phyloP scores from a whole-genome alignment of 2,113 vertebrate genomes.

The Eulacestoma nigropectus region DNA sequence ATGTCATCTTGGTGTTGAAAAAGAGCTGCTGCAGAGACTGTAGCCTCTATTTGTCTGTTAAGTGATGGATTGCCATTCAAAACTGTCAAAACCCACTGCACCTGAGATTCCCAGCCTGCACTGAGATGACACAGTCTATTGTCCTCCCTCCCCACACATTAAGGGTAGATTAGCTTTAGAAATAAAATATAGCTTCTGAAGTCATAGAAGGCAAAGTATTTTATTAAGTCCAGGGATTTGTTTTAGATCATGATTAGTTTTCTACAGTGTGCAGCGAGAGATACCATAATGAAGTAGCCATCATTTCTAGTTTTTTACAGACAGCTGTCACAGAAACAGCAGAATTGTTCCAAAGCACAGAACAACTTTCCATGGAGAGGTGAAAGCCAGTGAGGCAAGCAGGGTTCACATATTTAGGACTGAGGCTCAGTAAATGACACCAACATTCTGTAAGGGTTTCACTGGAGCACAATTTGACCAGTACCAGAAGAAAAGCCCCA shows the following conservation, averaged over 20 bases:
- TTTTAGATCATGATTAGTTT: neutral
- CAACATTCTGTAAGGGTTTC: neutral
- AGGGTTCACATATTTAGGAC: neutral
- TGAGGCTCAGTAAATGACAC: neutral
- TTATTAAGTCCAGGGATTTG: neutral
- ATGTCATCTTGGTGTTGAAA: neutral
- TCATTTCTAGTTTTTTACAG: neutral
- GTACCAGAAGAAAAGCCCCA: neutral
- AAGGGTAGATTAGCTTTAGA: neutral
- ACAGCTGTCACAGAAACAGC: neutral
- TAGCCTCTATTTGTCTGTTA: neutral
- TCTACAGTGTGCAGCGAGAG: neutral
- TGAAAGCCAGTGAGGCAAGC: neutral
- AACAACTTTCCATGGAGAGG: neutral
- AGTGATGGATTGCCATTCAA: conserved; percentile 21
- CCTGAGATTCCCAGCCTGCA: neutral
- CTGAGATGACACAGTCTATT: neutral
- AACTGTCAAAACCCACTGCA: neutral
- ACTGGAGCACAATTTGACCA: neutral
- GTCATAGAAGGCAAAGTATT: neutral
- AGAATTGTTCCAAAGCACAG: neutral
- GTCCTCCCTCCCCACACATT: neutral
- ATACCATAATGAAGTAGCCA: neutral
- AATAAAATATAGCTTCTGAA: conserved; percentile 20
- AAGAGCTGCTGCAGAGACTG: neutral